These are phyloP conservation scores for Mionectes olivaceus DNA, from an alignment of 2,797 vertebrate species.

Conservation along the genomic window DNA sequence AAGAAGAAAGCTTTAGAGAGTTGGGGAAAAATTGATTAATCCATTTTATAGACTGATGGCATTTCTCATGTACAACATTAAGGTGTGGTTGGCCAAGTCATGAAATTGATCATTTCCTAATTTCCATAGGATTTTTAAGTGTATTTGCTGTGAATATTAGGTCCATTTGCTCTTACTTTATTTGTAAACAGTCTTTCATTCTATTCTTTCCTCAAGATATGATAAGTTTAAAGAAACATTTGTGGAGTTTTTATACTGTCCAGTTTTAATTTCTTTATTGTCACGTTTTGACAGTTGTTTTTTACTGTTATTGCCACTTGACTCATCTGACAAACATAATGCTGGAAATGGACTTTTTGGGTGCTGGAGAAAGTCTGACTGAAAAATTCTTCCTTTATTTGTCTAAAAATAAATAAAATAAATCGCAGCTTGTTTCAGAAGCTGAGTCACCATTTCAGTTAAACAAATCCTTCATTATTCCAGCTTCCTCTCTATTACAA, in stretches of 20 bases:
- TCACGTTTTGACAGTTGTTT: neutral
- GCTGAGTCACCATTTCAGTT: slow-evolving; percentile 6
- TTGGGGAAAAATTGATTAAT: neutral
- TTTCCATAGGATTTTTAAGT: neutral
- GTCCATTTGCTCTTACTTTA: neutral
- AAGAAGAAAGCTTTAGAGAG: neutral
- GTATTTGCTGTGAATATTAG: neutral
- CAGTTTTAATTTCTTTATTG: neutral
- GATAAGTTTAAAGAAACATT: neutral
- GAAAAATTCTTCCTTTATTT: neutral
- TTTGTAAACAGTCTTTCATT: neutral
- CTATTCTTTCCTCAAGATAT: neutral
- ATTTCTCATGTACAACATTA: neutral
- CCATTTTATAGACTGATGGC: neutral
- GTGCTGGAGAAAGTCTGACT: neutral
- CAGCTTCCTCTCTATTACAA: neutral
- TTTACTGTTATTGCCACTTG: neutral
- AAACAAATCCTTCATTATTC: neutral
- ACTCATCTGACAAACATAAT: neutral
- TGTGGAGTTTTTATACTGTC: neutral
- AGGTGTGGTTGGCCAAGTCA: neutral
- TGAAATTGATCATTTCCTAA: neutral
- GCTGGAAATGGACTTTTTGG: neutral
- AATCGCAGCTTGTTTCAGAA: neutral
- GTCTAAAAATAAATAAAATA: neutral